Evolutionary conservation across 2,797 vertebrate species (phyloP), one percentile per base, ranked within the genome.

Genomic region (Molossus alvarezi): DNA sequence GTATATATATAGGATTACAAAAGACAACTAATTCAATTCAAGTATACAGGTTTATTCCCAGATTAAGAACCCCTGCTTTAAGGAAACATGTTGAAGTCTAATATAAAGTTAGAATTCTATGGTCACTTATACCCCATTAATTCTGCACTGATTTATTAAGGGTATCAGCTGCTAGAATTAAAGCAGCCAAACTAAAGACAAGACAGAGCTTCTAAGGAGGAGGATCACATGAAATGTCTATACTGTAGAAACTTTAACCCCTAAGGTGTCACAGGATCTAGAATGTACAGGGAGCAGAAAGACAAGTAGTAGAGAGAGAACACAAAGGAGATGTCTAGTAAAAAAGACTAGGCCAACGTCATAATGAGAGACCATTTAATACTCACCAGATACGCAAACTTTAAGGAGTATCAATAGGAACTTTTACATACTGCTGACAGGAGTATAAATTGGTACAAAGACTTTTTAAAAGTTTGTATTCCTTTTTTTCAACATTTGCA

Each of bases 61-160:
- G 37, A 41, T 75, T 97, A 88, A 88, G 62, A 87, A 77, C 6
- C 7, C 18, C 92, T 92, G 58, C 12, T 91, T 73, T 90, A 90
- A 93, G 58, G 53, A 90, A 93, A 91, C 14, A 75, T 51, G 58
- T 3, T 72, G 37, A 87, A 88, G 80, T 96, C 87, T 91, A 93
- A 23, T 77, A 92, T 93, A 95, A 94, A 88, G 57, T 9, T 85
- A 90, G 79, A 95, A 83, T 81, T 95, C 77, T 77, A 67, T 12
- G 53, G 65, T 73, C 60, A 76, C 25, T 51, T 76, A 51, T 76
- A 96, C 65, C 27, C 65, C 45, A 71, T 64, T 93, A 53, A 76
- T 45, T 65, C 37, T 86, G 55, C n/a, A 81, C 58, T 93, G 64
- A 81, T 29, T 94, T 92, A 80, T 69, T 91, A 85, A 90, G 55